Evolutionary conservation across 2,888 invertebrate species (phyloP).

Genomic region (Globia sparganii): DNA sequence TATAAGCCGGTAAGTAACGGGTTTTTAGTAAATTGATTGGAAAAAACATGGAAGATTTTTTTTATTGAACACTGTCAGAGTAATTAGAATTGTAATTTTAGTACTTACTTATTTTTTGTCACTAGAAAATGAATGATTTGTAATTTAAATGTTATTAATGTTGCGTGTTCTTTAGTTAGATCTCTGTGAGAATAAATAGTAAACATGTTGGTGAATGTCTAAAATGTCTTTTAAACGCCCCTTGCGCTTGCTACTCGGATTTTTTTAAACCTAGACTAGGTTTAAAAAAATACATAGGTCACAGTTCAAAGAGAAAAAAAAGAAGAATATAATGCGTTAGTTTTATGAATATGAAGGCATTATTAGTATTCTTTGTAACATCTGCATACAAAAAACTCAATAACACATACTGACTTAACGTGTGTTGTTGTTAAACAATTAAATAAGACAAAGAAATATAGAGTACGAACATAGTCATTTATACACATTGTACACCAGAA

Average conservation of each 20-base stretch:
- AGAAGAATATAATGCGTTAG: not conserved
- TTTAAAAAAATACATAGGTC: not conserved
- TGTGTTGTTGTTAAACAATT: not conserved
- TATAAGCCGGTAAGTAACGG: conserved; percentile 43
- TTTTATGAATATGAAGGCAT: not conserved
- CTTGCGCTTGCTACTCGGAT: not conserved
- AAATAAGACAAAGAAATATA: not conserved
- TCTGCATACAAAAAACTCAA: conserved; percentile 21
- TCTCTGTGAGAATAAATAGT: not conserved
- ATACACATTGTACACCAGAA: no score
- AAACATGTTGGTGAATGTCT: not conserved
- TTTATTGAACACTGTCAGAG: not conserved
- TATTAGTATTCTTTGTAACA: not conserved
- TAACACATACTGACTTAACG: not conserved
- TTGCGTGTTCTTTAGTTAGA: not conserved
- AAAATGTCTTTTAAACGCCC: not conserved
- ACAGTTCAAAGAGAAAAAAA: not conserved
- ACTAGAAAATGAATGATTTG: conserved; percentile 5
- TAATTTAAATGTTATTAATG: not conserved
- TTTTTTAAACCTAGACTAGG: not conserved
- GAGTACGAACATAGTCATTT: not conserved
- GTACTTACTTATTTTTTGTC: not conserved
- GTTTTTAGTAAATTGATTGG: conserved; percentile 7
- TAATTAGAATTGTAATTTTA: not conserved
- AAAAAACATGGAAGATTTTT: not conserved